These are phyloP conservation scores for Allygus modestus DNA, from an alignment of 2,888 invertebrate species.

Conservation along the genomic window DNA sequence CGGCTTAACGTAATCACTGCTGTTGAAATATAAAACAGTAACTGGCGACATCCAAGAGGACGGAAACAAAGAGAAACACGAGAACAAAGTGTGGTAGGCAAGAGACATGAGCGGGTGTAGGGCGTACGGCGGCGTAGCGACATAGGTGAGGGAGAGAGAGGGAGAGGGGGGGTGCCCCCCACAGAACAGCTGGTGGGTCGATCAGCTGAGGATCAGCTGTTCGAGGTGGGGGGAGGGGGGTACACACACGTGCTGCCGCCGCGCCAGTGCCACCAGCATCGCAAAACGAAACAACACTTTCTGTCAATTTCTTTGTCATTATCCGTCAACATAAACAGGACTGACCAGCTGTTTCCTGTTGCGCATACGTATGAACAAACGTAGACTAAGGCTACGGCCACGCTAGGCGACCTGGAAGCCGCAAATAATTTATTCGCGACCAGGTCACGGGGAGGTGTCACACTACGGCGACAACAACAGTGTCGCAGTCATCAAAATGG, in stretches of 20 bases:
- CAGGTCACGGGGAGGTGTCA: no score
- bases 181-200: constrained; percentile 42
- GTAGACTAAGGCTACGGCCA: no score
- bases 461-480: no score
- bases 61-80: background rate
- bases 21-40: background rate
- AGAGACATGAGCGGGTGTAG: no score
- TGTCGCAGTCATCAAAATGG: no score
- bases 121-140: background rate
- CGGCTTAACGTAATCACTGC: background rate
- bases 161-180: constrained; percentile 4
- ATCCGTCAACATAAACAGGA: background rate
- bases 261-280: background rate
- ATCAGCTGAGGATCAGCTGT: constrained; percentile 53
- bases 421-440: no score
- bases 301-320: constrained; percentile 39
- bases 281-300: constrained; percentile 19
- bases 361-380: background rate
- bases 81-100: constrained; percentile 3
- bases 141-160: background rate
- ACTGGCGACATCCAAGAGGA: background rate
- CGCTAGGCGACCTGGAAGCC: no score
- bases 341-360: background rate
- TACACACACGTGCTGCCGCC: constrained; percentile 22
- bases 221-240: background rate